phyloP scores from a whole-genome alignment of 2,888 invertebrate species.

The Idaea aversata region DNA sequence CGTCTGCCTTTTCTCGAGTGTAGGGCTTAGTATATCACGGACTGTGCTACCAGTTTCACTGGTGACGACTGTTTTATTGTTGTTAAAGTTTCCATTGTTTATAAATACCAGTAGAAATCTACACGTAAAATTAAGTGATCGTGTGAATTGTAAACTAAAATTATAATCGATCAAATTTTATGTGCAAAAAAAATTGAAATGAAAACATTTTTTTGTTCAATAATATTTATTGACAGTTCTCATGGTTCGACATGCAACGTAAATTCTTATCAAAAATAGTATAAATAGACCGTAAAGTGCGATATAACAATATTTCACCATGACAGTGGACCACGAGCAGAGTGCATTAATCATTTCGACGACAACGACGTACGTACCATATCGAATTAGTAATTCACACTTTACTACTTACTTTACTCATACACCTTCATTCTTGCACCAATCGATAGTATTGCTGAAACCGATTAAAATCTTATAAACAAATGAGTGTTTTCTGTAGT shows the following conservation, averaged over 20 bases:
- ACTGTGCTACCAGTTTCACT: not conserved
- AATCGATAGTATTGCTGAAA: too few species aligned
- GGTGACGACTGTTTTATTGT: not conserved
- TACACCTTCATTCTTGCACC: too few species aligned
- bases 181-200: not conserved
- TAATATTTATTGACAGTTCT: not conserved
- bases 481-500: too few species aligned
- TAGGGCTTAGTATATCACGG: not conserved
- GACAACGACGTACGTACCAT: not conserved
- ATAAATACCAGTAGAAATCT: not conserved
- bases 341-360: slow-evolving; percentile 13
- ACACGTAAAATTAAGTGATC: not conserved
- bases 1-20: not conserved
- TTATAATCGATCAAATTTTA: not conserved
- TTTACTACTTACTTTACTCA: not conserved
- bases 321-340: slow-evolving; percentile 18
- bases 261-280: not conserved
- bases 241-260: not conserved
- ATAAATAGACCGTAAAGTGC: not conserved
- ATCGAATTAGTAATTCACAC: not conserved
- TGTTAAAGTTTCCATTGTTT: not conserved
- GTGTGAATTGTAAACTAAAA: not conserved
- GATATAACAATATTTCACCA: slow-evolving; percentile 13
- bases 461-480: too few species aligned
- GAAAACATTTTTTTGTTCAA: not conserved